Percentiles rank a stretch among this genome's conserved stretches.
Conservation (phyloP, 1,140 invertebrate species). For the Dendroctonus ponderosae region DNA sequence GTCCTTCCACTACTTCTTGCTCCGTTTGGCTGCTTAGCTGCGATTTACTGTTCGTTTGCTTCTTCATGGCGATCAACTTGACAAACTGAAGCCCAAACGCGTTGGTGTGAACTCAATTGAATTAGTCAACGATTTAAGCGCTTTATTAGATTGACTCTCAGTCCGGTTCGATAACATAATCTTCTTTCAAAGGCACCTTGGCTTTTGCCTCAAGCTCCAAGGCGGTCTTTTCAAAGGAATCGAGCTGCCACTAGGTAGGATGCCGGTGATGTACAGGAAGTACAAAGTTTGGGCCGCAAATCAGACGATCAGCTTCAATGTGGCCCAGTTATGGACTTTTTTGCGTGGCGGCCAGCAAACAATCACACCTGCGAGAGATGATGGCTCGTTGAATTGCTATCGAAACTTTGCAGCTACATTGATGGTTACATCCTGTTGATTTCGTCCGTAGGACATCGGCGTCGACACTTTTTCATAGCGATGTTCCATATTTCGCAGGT, state of each 20-base stretch:
- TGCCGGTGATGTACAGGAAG: conserved; percentile 40
- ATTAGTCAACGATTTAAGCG: neutral
- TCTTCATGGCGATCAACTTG: conserved; percentile 2
- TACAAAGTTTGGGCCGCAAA: conserved; percentile 43
- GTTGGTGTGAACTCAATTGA: neutral
- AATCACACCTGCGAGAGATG: too few species aligned
- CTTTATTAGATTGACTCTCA: conserved; percentile 30
- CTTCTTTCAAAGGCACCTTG: conserved; percentile 29
- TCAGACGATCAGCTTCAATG: conserved; percentile 38
- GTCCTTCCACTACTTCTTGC: conserved; percentile 42
- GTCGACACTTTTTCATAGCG: conserved; percentile 25
- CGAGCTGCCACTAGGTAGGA: conserved; percentile 27
- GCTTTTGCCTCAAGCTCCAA: too few species aligned
- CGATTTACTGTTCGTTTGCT: conserved; percentile 4
- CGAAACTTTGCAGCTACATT: conserved; percentile 21
- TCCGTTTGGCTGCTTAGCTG: too few species aligned
- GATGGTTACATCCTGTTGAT: conserved; percentile 41
- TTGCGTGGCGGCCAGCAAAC: conserved; percentile 29
- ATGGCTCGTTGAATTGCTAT: conserved; percentile 8
- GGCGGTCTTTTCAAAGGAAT: too few species aligned
- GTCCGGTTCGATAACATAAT: conserved; percentile 48
- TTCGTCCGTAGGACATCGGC: conserved; percentile 7
- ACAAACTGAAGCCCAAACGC: neutral
- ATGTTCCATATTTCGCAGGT: conserved; percentile 8
- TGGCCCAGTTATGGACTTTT: conserved; percentile 36